A percentile compares a stretch with the other conserved stretches of the same genome.
Evolutionary conservation across 2,113 vertebrate species (phyloP).

Genomic region (Sula dactylatra): DNA sequence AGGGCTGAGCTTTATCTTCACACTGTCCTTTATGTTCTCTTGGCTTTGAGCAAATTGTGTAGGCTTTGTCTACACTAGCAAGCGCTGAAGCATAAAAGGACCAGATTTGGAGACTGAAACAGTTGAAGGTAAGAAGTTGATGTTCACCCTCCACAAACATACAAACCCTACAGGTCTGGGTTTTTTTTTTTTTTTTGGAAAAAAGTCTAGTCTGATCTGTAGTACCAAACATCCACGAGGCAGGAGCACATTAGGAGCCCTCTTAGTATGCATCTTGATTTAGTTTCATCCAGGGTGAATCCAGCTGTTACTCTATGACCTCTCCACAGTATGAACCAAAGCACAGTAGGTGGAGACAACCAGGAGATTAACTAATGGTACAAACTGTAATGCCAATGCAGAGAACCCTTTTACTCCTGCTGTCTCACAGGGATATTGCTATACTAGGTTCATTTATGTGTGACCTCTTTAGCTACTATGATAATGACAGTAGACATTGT

Average conservation of each 20-base stretch:
- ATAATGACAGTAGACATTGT: neutral
- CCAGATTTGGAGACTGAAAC: neutral
- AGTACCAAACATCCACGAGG: neutral
- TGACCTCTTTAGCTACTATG: neutral
- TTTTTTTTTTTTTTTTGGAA: too few relatives aligned
- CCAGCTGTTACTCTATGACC: neutral
- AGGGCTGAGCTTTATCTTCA: neutral
- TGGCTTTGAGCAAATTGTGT: neutral
- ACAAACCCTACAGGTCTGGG: neutral
- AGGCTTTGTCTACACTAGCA: neutral
- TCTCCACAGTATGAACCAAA: neutral
- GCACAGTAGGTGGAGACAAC: neutral
- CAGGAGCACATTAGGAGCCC: neutral
- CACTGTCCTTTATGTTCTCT: neutral
- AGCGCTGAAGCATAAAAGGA: neutral
- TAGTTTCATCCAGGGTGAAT: neutral
- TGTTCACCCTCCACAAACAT: neutral
- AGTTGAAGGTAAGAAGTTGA: neutral
- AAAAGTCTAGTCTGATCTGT: neutral
- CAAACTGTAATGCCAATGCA: neutral
- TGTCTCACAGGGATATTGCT: neutral
- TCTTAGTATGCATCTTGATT: neutral
- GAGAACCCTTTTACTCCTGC: neutral
- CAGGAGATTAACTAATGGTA: neutral
- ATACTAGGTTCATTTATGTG: neutral